A percentile compares a stretch with the other conserved stretches of the same genome.
These are phyloP conservation scores for Tapirus indicus DNA, from an alignment of 2,797 vertebrate genomes.

Conservation along the genomic window DNA sequence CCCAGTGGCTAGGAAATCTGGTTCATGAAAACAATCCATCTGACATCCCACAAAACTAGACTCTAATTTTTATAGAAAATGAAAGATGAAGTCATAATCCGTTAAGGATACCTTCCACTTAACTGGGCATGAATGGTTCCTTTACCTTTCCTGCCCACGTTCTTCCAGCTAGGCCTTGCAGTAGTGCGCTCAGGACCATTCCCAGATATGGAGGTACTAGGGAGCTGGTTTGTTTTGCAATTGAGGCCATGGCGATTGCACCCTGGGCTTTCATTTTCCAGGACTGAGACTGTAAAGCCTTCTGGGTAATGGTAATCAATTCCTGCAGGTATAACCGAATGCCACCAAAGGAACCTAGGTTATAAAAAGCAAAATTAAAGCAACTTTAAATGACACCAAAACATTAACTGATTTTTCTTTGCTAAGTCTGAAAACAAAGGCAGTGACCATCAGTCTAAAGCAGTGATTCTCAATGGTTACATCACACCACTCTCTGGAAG, in stretches of 20 bases:
- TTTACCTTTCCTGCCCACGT: conserved; percentile 98
- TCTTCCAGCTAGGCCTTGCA: conserved; percentile 96
- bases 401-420: neutral
- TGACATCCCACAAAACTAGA: neutral
- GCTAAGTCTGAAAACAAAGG: conserved; percentile 6
- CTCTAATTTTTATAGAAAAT: conserved; percentile 35
- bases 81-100: conserved; percentile 11
- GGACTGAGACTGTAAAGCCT: conserved; percentile 97
- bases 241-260: conserved; percentile 96
- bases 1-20: neutral
- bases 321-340: conserved; percentile 98
- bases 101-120: neutral
- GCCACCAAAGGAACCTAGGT: conserved; percentile 96
- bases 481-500: neutral
- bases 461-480: neutral
- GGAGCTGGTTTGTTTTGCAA: conserved; percentile 96
- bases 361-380: conserved; percentile 60
- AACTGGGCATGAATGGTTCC: neutral
- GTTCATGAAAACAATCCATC: conserved; percentile 22
- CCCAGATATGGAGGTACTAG: conserved; percentile 96
- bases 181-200: conserved; percentile 93
- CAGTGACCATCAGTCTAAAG: neutral
- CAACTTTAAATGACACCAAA: conserved; percentile 8
- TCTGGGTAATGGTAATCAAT: conserved; percentile 96
- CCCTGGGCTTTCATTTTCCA: conserved; percentile 99